Evolutionary conservation across 1,140 invertebrate genomes (phyloP), one percentile per base, ranked within the genome.

Genomic region (Samia ricini): DNA sequence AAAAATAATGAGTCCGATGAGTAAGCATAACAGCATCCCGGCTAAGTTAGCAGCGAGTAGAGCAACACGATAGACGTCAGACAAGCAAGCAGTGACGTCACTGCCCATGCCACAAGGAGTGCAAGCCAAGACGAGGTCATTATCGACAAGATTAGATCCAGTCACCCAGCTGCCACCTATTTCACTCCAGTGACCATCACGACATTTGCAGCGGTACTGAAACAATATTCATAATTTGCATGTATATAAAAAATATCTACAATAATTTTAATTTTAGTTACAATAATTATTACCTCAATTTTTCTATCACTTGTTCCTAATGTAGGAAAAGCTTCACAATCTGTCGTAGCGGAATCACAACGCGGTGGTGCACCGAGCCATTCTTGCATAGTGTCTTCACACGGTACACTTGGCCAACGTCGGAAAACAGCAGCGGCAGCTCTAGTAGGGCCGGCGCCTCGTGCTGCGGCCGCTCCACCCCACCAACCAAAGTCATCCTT

Each of bases 1-100:
- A 71, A 96, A 95, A 20, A 96, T 94, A 51, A 95, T 92, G 20
- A 95, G 83, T 7, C 91, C 94, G n/a, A 96, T 86, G 8, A 95
- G 91, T 18, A 95, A 69, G 51, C 94, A 94, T 49, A 95, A 91
- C 7, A 94, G 92, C 83, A 96, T 95, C 80, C 95, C 95, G 19
- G 93, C 92, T 20, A 94, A 92, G 77, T 96, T 93, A 21, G 95
- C 92, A 12, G 93, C 93, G 18, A 96, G 91, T 24, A 95, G 92
- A 33, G 93, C 91, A 2, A 93, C 93, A 24, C 94, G 93, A 63
- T 94, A 90, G 56, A 92, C 88, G 73, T 95, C 93, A 51, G 79
- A 70, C 19, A 80, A 71, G 65, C 88, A 90, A n/a, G 77, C 78
- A 12, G 78, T 79, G 0, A 71, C 71, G 66, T 79, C 81, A 69